Base-by-base conservation (phyloP, 1,140 invertebrate species). In the Diploscapter pachys region DNA sequence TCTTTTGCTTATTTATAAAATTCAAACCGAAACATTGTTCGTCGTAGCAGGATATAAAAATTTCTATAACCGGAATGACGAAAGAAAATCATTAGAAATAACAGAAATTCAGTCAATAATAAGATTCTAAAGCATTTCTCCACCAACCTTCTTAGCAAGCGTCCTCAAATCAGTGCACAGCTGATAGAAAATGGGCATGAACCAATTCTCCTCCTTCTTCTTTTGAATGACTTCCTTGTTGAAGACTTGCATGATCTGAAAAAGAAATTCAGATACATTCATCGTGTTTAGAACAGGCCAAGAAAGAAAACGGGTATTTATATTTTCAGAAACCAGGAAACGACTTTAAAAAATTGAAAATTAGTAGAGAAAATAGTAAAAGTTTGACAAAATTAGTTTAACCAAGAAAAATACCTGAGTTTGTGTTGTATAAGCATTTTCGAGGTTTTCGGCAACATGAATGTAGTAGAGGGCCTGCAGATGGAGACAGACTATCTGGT, bases 141-240 rank as follows among this genome's bases (percentile, higher is more conserved):
- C 61, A 63, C 4, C 59, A 57, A 48, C 71, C 70, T 48, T 79
- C 59, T 50, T 49, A 51, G 11, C 91, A 5, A 74, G 54, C 31
- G 13, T 55, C 89, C 77, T 73, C 53, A 79, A 31, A 50, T 78
- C 71, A 31, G 63, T 75, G 48, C 71, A 70, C 48, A 78, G 57
- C 49, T 51, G 53, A 65, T 75, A 75, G 52, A 75, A 75, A 64
- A 74, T 55, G 11, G 77, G 71, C 63, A 73, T 9, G 82, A 91
- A 91, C 95, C 95, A 98, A 86, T 98, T 98, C 81, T 97, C 94
- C 83, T 97, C 95, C 82, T 94, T 95, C 79, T 93, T 90, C 13
- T 89, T 87, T 86, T 95, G 93, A 66, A 98, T 88, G 53, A 93
- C 89, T 85, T 92, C 94, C 0, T 91, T 91, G 62, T 96, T 76